Evolutionary conservation across 2,113 vertebrate genomes (phyloP), one percentile per base, ranked within the genome.

Genomic region (Canis aureus): DNA sequence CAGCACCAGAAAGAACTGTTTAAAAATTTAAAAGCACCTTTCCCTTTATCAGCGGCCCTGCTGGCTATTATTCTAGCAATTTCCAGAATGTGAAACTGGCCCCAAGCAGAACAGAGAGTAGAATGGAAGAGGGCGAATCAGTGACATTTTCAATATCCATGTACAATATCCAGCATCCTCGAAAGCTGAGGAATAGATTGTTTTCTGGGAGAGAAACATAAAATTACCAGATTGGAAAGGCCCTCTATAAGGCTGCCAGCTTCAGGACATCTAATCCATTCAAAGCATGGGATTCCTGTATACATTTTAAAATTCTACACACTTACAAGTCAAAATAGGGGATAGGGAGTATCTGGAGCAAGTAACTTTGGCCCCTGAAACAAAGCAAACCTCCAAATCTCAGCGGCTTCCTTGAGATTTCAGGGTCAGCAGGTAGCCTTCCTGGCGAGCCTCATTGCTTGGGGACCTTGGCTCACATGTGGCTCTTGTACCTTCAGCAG

Each of bases 11-110:
- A 84, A 96, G 82, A 79, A 80, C 60, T 85, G 64, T 87, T 97
- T 90, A 96, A 95, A 96, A 87, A 87, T 98, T 80, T 71, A 96
- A 88, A 97, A 90, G 69, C 84, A 80, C 13, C 3, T 76, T 92
- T 81, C 59, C 62, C 62, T 94, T 79, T 71, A 96, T 84, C 89
- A 57, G 38, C 79, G 49, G 83, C 2, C 1, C 93, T 80, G 67
- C 93, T 78, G 91, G 86, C 78, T 82, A 3, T 62, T 66, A 20
- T 93, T 86, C 79, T 3, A 23, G 84, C 86, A 64, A 96, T 83
- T 93, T 92, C 89, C 60, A 84, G 51, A 49, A 78, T 62, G 43
- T 49, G 82, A 89, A 85, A 32, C 85, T 35, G 60, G 82, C 89
- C 84, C 86, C 71, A 62, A 20, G 35, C 38, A 25, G 32, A 17